Percentiles rank a stretch among this genome's conserved stretches.
These are phyloP conservation scores for Tenthredo amoena DNA, from an alignment of 2,888 invertebrate species.

Conservation along the genomic window DNA sequence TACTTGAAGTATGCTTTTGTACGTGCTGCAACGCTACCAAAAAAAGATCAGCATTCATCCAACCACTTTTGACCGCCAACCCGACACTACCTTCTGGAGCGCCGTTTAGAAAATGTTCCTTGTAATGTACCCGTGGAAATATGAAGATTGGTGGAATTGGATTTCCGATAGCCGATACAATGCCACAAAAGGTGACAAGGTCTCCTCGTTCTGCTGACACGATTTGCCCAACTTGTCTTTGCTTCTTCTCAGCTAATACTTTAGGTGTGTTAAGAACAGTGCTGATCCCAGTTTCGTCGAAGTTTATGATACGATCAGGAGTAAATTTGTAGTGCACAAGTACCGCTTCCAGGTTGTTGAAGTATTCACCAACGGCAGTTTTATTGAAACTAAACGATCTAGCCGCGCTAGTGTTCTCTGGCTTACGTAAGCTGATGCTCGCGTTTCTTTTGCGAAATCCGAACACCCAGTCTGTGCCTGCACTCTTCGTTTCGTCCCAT, in stretches of 20 bases:
- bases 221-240: slow-evolving; percentile 69
- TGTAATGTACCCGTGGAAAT: slow-evolving; percentile 62
- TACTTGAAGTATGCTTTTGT: slow-evolving; percentile 54
- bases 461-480: slow-evolving; percentile 62
- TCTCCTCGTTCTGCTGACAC: slow-evolving; percentile 73
- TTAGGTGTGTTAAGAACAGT: slow-evolving; percentile 61
- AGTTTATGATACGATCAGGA: slow-evolving; percentile 60
- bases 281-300: slow-evolving; percentile 60
- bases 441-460: slow-evolving; percentile 57
- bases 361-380: slow-evolving; percentile 62
- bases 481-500: slow-evolving; percentile 58
- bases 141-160: slow-evolving; percentile 70
- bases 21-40: slow-evolving; percentile 65
- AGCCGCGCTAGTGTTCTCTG: slow-evolving; percentile 64
- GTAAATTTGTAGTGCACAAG: slow-evolving; percentile 55
- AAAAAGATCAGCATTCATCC: slow-evolving; percentile 67
- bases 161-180: slow-evolving; percentile 66
- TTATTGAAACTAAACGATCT: slow-evolving; percentile 64
- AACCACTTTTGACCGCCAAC: slow-evolving; percentile 64
- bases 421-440: slow-evolving; percentile 61
- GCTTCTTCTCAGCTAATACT: slow-evolving; percentile 60
- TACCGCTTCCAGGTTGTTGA: slow-evolving; percentile 57
- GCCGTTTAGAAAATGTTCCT: slow-evolving; percentile 62
- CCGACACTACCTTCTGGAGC: slow-evolving; percentile 66
- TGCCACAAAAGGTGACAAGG: slow-evolving; percentile 69